Base-by-base conservation (phyloP, 2,888 invertebrate species). In the Synanthedon myopaeformis region DNA sequence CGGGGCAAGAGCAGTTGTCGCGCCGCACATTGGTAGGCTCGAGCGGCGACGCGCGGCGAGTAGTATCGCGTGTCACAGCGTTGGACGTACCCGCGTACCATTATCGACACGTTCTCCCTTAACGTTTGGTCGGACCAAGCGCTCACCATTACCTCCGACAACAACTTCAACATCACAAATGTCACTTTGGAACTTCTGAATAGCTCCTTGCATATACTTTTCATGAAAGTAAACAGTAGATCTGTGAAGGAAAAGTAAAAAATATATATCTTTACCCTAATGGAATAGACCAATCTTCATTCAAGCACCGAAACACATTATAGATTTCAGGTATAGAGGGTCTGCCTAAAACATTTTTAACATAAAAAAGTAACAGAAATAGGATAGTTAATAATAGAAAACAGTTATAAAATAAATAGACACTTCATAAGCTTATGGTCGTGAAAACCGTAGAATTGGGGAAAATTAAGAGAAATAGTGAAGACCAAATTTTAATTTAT, bases 51-150 rank as follows among this genome's bases (percentile, higher is more conserved):
- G 41, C 66, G 61, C 0, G 85, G 79, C 2, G 86, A 77, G 55
- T 87, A 88, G 59, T 72, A 79, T 52, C 69, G 61, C 23, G 78
- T 79, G 49, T 74, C 70, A 58, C 81, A 80, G 23, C 83, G 69
- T 23, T 74, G 71, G 51, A 86, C 63, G 57, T 82, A 87, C 52
- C 85, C 74, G 55, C 69, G 76, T 5, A 88, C 67, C 83, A 87
- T 85, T 41, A 88, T 87, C 48, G 72, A 63, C 62, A 85, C 82
- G 63, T 88, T 88, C 50, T 79, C 72, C 56, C 73, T 79, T 59
- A 75, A 74, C 8, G 67, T 67, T 51, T 64, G 69, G 14, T 77
- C 72, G 4, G 60, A 52, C 76, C 79, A 82, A 41, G 87, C 67
- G 11, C 63, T 62, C 35, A 80, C 76, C 10, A 88, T 69, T 57